Evolutionary conservation across 2,888 invertebrate genomes (phyloP).

Genomic region (Mythimna albipuncta): DNA sequence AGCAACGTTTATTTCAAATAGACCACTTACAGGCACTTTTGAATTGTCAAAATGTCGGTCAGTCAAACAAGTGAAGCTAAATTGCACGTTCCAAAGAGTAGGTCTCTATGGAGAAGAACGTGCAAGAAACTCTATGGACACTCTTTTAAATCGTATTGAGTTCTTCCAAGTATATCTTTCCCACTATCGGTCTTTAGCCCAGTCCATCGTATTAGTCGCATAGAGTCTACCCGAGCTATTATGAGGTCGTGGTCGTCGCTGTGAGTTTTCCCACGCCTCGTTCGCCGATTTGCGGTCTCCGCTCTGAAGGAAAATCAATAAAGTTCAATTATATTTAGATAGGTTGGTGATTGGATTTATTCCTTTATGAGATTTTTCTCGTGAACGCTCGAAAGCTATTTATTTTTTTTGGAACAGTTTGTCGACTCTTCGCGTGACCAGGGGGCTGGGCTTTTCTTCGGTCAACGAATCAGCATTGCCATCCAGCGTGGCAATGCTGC

Average conservation of each 20-base stretch:
- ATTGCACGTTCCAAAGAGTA: no score
- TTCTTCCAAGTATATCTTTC: background rate
- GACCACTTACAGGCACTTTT: no score
- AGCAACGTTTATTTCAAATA: no score
- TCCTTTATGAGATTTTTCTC: conserved; percentile 21
- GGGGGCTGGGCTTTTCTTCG: no score
- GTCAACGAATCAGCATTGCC: no score
- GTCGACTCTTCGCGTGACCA: no score
- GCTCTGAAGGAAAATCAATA: conserved; percentile 42
- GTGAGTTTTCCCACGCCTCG: conserved; percentile 43
- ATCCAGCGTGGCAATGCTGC: no score
- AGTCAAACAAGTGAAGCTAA: no score
- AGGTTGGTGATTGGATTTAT: conserved; percentile 29
- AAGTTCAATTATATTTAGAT: conserved; percentile 32
- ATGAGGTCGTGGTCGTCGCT: conserved; percentile 9
- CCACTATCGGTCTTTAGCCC: background rate
- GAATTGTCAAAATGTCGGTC: no score
- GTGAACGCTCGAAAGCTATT: conserved; percentile 11
- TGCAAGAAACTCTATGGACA: no score
- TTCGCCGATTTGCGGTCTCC: conserved; percentile 13
- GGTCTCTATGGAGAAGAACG: no score
- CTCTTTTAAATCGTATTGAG: no score
- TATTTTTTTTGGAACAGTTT: conserved; percentile 1
- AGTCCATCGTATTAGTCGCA: background rate
- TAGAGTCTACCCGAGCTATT: background rate